Conservation (phyloP, 2,888 invertebrate genomes). For the Lasioglossum oenotherae region DNA sequence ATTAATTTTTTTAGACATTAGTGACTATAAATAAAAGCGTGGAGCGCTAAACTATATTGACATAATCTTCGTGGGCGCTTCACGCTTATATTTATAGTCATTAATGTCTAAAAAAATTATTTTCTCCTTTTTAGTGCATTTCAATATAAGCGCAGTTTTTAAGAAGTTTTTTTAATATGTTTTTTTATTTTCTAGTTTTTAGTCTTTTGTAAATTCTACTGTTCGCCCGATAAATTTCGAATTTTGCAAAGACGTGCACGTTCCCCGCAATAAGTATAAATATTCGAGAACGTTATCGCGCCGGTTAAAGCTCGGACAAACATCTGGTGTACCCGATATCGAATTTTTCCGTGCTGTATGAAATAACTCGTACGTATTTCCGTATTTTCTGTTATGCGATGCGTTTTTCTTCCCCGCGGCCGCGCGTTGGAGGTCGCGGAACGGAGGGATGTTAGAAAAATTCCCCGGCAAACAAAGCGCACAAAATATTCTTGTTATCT, state of each 20-base stretch:
- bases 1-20: too few relatives aligned
- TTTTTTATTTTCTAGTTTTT: too few relatives aligned
- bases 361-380: slow-evolving; percentile 10
- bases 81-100: too few relatives aligned
- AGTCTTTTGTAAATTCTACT: too few relatives aligned
- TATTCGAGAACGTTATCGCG: neutral
- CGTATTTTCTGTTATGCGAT: neutral
- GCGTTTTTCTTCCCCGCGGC: neutral
- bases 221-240: neutral
- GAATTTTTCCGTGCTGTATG: neutral
- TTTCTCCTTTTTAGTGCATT: too few relatives aligned
- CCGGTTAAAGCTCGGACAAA: neutral
- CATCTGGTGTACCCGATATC: slow-evolving; percentile 19
- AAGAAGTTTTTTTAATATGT: too few relatives aligned
- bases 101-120: too few relatives aligned
- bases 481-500: slow-evolving; percentile 49
- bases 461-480: slow-evolving; percentile 15
- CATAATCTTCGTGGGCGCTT: too few relatives aligned
- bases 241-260: neutral
- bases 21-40: too few relatives aligned
- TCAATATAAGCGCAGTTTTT: too few relatives aligned
- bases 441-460: neutral
- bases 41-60: too few relatives aligned
- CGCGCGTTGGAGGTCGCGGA: too few relatives aligned
- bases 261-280: neutral